Percentiles rank a stretch among this genome's conserved stretches.
phyloP scores from a whole-genome alignment of 2,113 vertebrate genomes.

The Hippocampus comes region DNA sequence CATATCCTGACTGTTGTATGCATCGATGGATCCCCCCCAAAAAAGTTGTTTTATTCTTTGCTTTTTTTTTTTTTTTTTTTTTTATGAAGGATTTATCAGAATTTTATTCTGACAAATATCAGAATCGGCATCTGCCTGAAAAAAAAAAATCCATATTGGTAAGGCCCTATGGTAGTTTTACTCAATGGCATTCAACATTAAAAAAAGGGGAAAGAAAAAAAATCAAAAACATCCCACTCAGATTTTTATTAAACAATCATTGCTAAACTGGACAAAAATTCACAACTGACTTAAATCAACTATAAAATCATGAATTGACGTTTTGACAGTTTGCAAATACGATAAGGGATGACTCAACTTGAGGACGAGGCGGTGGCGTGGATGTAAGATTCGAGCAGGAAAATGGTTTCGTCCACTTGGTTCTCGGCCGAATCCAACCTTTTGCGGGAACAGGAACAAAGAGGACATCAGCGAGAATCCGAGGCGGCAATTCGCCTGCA shows the following conservation, averaged over 20 bases:
- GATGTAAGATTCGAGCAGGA: conserved; percentile 84
- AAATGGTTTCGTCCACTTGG: conserved; percentile 91
- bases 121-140: no score
- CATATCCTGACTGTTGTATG: no score
- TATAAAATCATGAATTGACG: conserved; percentile 25
- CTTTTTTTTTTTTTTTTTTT: no score
- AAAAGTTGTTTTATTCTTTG: not conserved
- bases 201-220: not conserved
- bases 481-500: no score
- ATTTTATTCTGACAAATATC: no score
- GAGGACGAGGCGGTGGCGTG: conserved; percentile 48
- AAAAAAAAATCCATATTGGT: not conserved
- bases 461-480: not conserved
- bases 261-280: conserved; percentile 3
- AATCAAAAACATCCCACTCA: not conserved
- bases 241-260: conserved; percentile 10
- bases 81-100: no score
- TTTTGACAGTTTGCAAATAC: not conserved
- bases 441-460: conserved; percentile 17
- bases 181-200: not conserved
- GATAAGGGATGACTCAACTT: conserved; percentile 18
- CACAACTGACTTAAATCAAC: conserved; percentile 19
- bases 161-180: not conserved
- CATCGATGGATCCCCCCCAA: no score
- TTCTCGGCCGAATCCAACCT: conserved; percentile 91